Evolutionary conservation across 2,888 invertebrate genomes (phyloP), one percentile per base, ranked within the genome.

Genomic region (Stenolophus ochropezus): DNA sequence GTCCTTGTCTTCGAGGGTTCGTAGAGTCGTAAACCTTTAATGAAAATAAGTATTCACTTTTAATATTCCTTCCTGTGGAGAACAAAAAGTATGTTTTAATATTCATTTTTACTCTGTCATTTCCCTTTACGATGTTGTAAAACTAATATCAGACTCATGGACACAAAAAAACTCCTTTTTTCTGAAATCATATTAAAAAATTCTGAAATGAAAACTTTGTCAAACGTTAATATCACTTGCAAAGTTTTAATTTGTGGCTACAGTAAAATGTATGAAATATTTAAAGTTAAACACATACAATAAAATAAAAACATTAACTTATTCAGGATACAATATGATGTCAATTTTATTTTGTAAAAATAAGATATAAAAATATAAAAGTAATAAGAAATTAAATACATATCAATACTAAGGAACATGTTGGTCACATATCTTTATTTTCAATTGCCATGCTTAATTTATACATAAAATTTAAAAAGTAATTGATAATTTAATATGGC

Each of bases 11-110:
- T 56, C n/a, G 56, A 42, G 33, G 33, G 33, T 11, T 6, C 33
- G 33, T 42, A 42, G 4, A 21, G 8, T 56, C 21, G 56, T 21
- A 21, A 56, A 56, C 20, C 11, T 11, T n/a, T 56, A 56, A 56
- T 56, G 56, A 56, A 56, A 56, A 56, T 56, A 56, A 56, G 56
- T 11, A 56, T 21, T 18, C 56, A 21, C 21, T 56, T 56, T 18
- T 56, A 21, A 56, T 56, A 21, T 56, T n/a, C n/a, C 8, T 21
- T 18, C 56, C 21, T 18, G 6, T 6, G n/a, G 18, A 56, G 56
- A 21, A 56, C 2, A 56, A 18, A 16, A 56, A 14, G 56, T 56
- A 18, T 6, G 21, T 56, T 14, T 51, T 51, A 16, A n/a, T 42
- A 42, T 42, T 42, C 3, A 51, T 56, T 56, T 56, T 56, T 16